A percentile compares a stretch with the other conserved stretches of the same genome.
Conservation (phyloP, 1,140 invertebrate genomes). For the Steinernema khuongi region DNA sequence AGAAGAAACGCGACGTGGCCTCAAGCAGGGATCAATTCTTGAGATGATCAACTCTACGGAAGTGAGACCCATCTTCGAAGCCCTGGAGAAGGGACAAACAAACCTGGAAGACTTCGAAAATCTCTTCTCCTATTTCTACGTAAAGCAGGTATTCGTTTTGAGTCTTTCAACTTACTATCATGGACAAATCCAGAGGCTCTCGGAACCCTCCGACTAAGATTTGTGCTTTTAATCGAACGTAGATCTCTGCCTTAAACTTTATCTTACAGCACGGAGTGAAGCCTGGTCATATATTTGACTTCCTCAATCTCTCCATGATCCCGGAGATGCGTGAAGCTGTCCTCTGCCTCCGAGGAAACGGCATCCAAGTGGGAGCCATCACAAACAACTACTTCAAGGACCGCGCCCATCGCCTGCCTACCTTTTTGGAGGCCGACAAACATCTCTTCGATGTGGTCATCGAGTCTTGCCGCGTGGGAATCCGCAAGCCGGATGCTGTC, state of each 20-base stretch:
- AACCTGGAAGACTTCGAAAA: slow-evolving; percentile 52
- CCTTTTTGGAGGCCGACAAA: slow-evolving; percentile 42
- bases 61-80: slow-evolving; percentile 51
- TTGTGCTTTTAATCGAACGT: neutral
- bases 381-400: slow-evolving; percentile 61
- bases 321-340: slow-evolving; percentile 59
- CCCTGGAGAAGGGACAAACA: slow-evolving; percentile 57
- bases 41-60: slow-evolving; percentile 50
- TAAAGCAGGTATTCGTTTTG: slow-evolving; percentile 43
- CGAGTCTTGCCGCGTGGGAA: slow-evolving; percentile 59
- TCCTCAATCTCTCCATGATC: slow-evolving; percentile 34
- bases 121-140: slow-evolving; percentile 56
- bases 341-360: slow-evolving; percentile 56
- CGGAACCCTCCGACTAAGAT: neutral
- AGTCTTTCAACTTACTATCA: neutral
- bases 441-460: slow-evolving; percentile 60
- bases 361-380: slow-evolving; percentile 60
- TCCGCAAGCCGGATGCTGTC: slow-evolving; percentile 59
- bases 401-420: slow-evolving; percentile 42
- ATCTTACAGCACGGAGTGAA: slow-evolving; percentile 16
- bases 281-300: slow-evolving; percentile 6
- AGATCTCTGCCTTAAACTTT: neutral
- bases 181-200: no score
- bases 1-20: slow-evolving; percentile 47
- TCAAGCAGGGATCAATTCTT: slow-evolving; percentile 47